Evolutionary conservation across 2,888 invertebrate species (phyloP).

Genomic region (Morpho helenor): DNA sequence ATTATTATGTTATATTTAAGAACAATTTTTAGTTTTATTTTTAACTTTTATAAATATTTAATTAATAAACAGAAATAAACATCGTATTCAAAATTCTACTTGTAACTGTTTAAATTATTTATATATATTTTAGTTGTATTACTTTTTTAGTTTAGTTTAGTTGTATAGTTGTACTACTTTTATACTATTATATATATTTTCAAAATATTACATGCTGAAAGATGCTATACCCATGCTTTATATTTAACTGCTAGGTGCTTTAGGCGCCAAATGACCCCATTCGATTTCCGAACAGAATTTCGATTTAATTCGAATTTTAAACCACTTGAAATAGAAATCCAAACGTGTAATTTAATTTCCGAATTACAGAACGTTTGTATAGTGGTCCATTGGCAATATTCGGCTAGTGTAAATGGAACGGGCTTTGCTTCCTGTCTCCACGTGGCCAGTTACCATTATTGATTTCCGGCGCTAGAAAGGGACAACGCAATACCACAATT

Average conservation of each 20-base stretch:
- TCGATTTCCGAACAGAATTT: constrained; percentile 12
- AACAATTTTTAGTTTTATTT: too few relatives aligned
- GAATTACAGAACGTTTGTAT: constrained; percentile 42
- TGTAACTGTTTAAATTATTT: too few relatives aligned
- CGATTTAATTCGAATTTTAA: constrained; percentile 10
- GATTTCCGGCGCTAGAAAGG: constrained; percentile 74
- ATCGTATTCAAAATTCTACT: too few relatives aligned
- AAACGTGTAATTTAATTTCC: constrained; percentile 49
- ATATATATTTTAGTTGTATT: not conserved
- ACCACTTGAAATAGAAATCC: constrained; percentile 14
- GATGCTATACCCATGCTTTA: not conserved
- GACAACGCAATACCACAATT: constrained; percentile 68
- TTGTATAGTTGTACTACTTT: not conserved
- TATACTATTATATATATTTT: not conserved
- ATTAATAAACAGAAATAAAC: too few relatives aligned
- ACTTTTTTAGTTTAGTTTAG: too few relatives aligned
- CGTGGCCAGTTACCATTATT: constrained; percentile 77
- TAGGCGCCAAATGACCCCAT: constrained; percentile 7
- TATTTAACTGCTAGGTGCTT: not conserved
- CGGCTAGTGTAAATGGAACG: constrained; percentile 65
- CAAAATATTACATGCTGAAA: not conserved
- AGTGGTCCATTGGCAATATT: constrained; percentile 52
- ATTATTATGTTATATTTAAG: too few relatives aligned
- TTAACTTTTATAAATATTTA: too few relatives aligned
- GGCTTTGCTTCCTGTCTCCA: constrained; percentile 66